phyloP scores from a whole-genome alignment of 2,888 invertebrate genomes.

The Ochlodes sylvanus region DNA sequence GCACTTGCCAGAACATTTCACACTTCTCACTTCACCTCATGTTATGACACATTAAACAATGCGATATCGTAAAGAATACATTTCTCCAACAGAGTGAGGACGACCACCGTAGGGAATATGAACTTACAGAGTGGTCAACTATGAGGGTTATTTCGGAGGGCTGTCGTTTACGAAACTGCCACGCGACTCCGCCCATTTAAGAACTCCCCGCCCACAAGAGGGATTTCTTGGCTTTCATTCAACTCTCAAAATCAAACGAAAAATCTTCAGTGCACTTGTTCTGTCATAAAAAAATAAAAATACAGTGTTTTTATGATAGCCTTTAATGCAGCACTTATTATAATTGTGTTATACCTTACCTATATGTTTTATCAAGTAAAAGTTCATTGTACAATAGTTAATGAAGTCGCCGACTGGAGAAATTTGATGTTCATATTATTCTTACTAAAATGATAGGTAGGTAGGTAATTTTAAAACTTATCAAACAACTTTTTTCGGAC shows the following conservation, averaged over 20 bases:
- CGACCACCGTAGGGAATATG: conserved; percentile 14
- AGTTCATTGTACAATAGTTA: no score
- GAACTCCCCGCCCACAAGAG: conserved; percentile 25
- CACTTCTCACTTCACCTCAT: conserved; percentile 16
- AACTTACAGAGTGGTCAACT: conserved; percentile 10
- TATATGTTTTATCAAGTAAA: no score
- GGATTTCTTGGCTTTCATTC: background rate
- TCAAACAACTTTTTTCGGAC: no score
- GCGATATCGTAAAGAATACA: background rate
- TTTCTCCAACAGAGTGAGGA: conserved; percentile 2
- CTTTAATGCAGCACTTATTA: no score
- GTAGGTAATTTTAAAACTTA: no score
- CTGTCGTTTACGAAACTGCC: conserved; percentile 20
- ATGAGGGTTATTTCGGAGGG: conserved; percentile 40
- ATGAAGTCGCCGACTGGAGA: no score
- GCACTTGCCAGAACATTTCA: conserved; percentile 10
- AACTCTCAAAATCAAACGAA: conserved; percentile 4
- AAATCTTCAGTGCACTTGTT: background rate
- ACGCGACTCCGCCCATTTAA: conserved; percentile 39
- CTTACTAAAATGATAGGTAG: no score
- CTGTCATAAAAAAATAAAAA: no score
- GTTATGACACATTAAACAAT: background rate
- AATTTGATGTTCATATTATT: no score
- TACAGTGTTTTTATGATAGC: no score
- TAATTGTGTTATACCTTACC: no score